These are phyloP conservation scores for Naja naja DNA, from an alignment of 2,113 vertebrate species.

Conservation along the genomic window DNA sequence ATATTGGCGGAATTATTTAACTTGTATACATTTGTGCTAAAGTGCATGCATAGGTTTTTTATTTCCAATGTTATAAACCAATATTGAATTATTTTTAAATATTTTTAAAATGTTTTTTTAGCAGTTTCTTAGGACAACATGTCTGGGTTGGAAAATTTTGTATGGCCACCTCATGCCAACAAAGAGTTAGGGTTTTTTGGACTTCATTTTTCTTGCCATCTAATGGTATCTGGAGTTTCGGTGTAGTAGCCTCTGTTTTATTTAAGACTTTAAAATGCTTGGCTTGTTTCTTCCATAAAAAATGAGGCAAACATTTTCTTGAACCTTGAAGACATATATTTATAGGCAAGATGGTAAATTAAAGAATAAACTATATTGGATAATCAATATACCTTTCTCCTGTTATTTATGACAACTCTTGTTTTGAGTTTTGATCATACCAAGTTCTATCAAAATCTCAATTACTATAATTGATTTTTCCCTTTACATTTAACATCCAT, in stretches of 20 bases:
- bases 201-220: not conserved
- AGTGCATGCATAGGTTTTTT: not conserved
- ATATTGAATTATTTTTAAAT: not conserved
- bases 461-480: not conserved
- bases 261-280: not conserved
- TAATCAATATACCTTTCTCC: constrained; percentile 17
- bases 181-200: not conserved
- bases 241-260: not conserved
- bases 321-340: not conserved
- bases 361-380: constrained; percentile 3
- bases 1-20: not conserved
- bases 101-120: not conserved
- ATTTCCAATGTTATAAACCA: not conserved
- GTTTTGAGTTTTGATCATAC: not conserved
- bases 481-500: not conserved
- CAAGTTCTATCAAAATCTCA: not conserved
- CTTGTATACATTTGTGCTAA: not conserved
- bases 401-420: not conserved
- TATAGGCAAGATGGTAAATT: not conserved
- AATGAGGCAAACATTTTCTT: not conserved
- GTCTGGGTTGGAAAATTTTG: not conserved
- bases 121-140: not conserved
- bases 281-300: not conserved
- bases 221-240: not conserved
- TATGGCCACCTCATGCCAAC: not conserved